phyloP scores from a whole-genome alignment of 2,113 vertebrate genomes.

The Microcebus tavaratra region DNA sequence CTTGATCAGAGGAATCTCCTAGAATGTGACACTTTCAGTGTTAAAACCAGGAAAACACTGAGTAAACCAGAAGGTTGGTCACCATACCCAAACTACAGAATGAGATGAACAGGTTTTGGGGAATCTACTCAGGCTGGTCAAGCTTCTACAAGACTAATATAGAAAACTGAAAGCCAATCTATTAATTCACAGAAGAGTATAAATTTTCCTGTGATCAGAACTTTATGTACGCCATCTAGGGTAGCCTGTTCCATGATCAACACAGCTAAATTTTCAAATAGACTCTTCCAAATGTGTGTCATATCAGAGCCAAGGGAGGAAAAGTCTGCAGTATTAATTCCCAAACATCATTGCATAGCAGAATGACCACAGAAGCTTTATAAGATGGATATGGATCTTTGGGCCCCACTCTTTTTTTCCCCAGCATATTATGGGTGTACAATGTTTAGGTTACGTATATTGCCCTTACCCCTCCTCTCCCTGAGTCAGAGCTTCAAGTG shows the following conservation, averaged over 20 bases:
- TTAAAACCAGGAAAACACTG: neutral
- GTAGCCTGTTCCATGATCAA: neutral
- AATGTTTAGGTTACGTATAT: too few species aligned
- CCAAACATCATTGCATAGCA: neutral
- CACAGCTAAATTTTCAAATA: neutral
- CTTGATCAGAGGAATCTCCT: neutral
- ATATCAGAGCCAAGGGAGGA: neutral
- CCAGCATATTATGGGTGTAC: too few species aligned
- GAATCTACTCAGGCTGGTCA: neutral
- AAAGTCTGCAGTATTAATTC: neutral
- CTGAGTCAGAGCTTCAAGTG: too few species aligned
- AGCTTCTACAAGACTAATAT: neutral
- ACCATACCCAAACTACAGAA: neutral
- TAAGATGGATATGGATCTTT: neutral
- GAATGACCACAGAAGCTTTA: neutral
- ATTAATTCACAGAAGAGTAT: neutral
- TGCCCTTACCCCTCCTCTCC: too few species aligned
- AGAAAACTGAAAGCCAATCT: neutral
- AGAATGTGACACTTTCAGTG: neutral
- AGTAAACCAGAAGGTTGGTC: neutral
- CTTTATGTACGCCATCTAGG: neutral
- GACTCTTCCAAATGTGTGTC: neutral
- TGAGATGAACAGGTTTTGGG: neutral
- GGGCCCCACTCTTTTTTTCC: neutral
- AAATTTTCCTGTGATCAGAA: neutral